These are phyloP conservation scores for Gambusia affinis DNA, from an alignment of 2,113 vertebrate genomes.

Conservation along the genomic window DNA sequence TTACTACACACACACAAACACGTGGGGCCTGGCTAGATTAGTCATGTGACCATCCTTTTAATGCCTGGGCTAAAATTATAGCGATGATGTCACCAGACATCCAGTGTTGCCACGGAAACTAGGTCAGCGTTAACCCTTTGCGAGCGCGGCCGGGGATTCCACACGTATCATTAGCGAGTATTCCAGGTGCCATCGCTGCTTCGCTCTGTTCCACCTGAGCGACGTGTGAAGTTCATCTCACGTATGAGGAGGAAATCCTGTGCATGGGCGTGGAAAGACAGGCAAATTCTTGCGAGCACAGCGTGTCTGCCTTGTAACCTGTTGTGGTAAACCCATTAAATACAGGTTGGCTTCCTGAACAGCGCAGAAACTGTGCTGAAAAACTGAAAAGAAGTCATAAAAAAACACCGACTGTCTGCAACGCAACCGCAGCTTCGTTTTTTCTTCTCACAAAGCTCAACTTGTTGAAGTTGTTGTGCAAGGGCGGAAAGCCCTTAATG, in stretches of 20 bases:
- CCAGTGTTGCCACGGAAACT: slow-evolving; percentile 80
- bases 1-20: slow-evolving; percentile 50
- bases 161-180: slow-evolving; percentile 34
- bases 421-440: not conserved
- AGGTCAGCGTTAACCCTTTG: slow-evolving; percentile 80
- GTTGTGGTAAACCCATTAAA: slow-evolving; percentile 38
- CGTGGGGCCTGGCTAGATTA: slow-evolving; percentile 23
- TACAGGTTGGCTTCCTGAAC: slow-evolving; percentile 46
- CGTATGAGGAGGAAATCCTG: slow-evolving; percentile 66
- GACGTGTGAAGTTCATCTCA: slow-evolving; percentile 13
- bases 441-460: not conserved
- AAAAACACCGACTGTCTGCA: not conserved
- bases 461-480: not conserved
- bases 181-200: slow-evolving; percentile 32
- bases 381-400: slow-evolving; percentile 4
- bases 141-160: slow-evolving; percentile 61
- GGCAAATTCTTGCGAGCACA: slow-evolving; percentile 20
- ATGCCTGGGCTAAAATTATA: slow-evolving; percentile 76
- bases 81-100: slow-evolving; percentile 78
- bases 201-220: slow-evolving; percentile 25
- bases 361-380: slow-evolving; percentile 19
- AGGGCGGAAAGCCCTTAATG: slow-evolving; percentile 13
- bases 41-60: slow-evolving; percentile 69
- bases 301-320: slow-evolving; percentile 29
- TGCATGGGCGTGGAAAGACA: slow-evolving; percentile 32